Evolutionary conservation across 2,888 invertebrate species (phyloP).

Genomic region (Helleia helle): DNA sequence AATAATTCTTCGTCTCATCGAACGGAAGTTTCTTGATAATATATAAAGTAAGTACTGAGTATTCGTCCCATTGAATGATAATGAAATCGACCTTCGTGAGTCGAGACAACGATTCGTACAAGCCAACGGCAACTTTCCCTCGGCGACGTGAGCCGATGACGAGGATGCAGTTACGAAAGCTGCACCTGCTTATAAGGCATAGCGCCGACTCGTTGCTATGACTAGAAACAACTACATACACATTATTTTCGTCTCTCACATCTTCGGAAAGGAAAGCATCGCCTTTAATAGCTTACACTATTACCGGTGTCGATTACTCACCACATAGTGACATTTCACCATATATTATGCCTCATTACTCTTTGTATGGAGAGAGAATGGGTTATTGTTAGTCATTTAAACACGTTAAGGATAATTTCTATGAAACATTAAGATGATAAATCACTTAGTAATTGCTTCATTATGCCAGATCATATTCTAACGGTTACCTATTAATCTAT

Average conservation of each 20-base stretch:
- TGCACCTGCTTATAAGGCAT: constrained; percentile 51
- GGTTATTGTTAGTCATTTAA: not conserved
- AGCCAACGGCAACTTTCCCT: constrained; percentile 60
- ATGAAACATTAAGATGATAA: too few relatives aligned
- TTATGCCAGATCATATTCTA: too few relatives aligned
- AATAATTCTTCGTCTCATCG: too few relatives aligned
- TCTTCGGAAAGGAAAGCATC: constrained; percentile 12
- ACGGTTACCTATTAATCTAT: too few relatives aligned
- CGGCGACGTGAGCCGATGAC: constrained; percentile 40
- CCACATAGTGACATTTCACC: not conserved
- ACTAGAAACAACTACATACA: constrained; percentile 21
- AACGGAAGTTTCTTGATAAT: too few relatives aligned
- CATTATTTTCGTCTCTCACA: constrained; percentile 11
- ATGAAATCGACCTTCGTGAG: constrained; percentile 32
- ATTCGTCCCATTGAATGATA: constrained; percentile 8
- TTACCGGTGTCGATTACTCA: not conserved
- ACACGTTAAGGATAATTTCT: not conserved
- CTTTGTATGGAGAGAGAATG: not conserved
- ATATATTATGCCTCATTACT: not conserved
- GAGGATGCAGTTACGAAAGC: constrained; percentile 65
- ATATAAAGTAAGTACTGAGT: not conserved
- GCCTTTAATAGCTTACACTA: not conserved
- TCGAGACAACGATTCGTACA: constrained; percentile 40
- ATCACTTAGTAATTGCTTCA: too few relatives aligned
- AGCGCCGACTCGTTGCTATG: constrained; percentile 34